Percentiles rank a stretch among this genome's conserved stretches.
phyloP scores from a whole-genome alignment of 2,113 vertebrate genomes.

The Oncorhynchus kisutch region DNA sequence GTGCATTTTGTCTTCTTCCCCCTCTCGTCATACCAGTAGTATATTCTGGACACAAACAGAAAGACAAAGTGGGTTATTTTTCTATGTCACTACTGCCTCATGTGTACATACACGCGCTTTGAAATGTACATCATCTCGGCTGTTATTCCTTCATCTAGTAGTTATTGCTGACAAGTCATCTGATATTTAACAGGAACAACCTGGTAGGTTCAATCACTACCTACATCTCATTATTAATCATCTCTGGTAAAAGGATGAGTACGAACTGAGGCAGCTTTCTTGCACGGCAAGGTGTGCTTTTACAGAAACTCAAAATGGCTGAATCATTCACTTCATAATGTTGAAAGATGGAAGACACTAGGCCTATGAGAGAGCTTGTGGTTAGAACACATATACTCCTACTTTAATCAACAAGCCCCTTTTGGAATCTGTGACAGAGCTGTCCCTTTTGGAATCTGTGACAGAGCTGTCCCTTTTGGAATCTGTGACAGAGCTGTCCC shows the following conservation, averaged over 20 bases:
- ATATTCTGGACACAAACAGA: constrained; percentile 78
- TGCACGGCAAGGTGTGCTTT: constrained; percentile 3
- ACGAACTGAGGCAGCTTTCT: background rate
- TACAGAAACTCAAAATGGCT: background rate
- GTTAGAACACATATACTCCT: no score
- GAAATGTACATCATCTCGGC: background rate
- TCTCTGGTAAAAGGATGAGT: background rate
- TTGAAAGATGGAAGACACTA: background rate
- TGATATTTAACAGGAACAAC: no score
- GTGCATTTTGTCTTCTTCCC: constrained; percentile 99
- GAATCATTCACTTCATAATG: background rate
- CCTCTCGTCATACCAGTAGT: constrained; percentile 98
- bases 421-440: no score
- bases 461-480: no score
- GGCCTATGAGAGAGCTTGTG: background rate
- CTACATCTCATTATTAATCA: background rate
- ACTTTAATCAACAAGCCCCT: no score
- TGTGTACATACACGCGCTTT: background rate
- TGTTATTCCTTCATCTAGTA: background rate
- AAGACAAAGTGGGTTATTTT: background rate
- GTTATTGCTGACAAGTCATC: background rate
- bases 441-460: no score
- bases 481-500: no score
- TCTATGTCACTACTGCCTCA: background rate
- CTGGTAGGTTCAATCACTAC: background rate